These are phyloP conservation scores for Coregonus suidteri DNA, from an alignment of 2,797 vertebrate species.

Conservation along the genomic window DNA sequence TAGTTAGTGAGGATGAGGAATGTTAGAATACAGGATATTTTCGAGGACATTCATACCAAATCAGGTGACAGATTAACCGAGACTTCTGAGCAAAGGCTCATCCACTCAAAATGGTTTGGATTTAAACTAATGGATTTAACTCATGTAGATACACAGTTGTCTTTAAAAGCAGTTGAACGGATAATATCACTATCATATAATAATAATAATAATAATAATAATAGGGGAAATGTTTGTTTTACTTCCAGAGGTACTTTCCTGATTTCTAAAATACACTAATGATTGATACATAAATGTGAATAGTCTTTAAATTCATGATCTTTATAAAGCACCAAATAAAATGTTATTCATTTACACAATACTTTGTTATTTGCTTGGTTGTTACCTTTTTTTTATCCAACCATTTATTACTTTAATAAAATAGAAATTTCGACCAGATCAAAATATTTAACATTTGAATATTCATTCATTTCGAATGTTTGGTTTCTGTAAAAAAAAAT, in stretches of 20 bases:
- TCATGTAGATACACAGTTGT: constrained; percentile 23
- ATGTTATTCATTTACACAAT: no score
- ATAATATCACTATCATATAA: constrained; percentile 9
- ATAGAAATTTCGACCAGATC: background rate
- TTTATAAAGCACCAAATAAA: background rate
- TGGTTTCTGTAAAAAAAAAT: background rate
- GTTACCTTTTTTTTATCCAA: background rate
- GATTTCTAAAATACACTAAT: background rate
- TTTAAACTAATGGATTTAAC: constrained; percentile 21
- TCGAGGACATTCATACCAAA: constrained; percentile 13
- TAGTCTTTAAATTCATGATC: background rate
- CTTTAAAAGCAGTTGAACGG: constrained; percentile 12
- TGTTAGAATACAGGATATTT: background rate
- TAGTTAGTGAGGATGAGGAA: background rate
- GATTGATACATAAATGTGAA: background rate
- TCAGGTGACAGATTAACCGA: constrained; percentile 30
- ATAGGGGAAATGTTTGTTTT: background rate
- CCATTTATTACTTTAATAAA: background rate
- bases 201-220: constrained; percentile 8
- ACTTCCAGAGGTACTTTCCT: background rate
- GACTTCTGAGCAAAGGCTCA: constrained; percentile 17
- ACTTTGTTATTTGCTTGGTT: background rate
- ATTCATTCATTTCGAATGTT: background rate
- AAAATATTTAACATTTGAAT: background rate
- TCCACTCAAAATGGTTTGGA: constrained; percentile 4